phyloP scores from a whole-genome alignment of 2,113 vertebrate genomes.

The Eira barbara region DNA sequence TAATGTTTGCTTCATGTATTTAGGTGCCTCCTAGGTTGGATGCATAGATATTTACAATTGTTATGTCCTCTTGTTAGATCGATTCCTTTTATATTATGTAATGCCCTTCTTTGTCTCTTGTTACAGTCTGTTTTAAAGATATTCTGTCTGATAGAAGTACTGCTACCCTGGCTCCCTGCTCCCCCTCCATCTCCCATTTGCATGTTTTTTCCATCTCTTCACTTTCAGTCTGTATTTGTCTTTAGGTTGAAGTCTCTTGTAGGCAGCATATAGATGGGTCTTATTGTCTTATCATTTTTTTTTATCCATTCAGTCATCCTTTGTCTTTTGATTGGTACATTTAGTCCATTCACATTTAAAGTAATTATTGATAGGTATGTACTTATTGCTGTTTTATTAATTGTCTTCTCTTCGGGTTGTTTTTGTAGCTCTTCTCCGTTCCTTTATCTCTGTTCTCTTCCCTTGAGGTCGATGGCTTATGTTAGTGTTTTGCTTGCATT shows the following conservation, averaged over 20 bases:
- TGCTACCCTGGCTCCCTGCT: neutral
- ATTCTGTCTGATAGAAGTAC: neutral
- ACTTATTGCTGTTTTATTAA: neutral
- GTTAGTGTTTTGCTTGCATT: neutral
- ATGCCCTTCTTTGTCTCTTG: neutral
- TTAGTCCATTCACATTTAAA: neutral
- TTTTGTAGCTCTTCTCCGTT: neutral
- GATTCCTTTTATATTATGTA: neutral
- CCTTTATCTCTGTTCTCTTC: neutral
- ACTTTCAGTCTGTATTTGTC: neutral
- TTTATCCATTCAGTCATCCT: neutral
- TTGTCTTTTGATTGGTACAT: neutral
- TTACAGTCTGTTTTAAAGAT: neutral
- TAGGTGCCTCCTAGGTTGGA: neutral
- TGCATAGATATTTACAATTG: neutral
- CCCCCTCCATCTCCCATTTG: neutral
- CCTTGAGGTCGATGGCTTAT: neutral
- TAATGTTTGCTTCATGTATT: neutral
- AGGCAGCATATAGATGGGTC: neutral
- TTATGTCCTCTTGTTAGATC: neutral
- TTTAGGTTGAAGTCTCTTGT: neutral
- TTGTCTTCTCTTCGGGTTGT: neutral
- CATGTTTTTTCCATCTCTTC: neutral
- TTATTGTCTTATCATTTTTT: neutral
- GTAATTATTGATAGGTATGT: neutral